Evolutionary conservation across 2,113 vertebrate species (phyloP).

Genomic region (Bos indicus): DNA sequence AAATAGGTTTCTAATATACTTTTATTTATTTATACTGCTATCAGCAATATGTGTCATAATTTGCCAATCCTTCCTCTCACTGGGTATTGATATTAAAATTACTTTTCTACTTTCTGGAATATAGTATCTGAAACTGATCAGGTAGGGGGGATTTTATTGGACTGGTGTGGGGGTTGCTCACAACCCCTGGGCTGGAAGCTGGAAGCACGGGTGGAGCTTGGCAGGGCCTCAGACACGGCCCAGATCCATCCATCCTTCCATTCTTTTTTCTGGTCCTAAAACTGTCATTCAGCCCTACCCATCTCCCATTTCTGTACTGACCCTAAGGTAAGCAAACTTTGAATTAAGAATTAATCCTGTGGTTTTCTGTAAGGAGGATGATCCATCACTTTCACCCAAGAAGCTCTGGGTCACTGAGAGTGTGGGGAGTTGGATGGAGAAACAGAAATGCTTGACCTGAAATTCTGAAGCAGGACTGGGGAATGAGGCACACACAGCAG

Average conservation of each 20-base stretch:
- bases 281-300: background rate
- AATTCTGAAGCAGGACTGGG: background rate
- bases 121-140: background rate
- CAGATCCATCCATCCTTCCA: background rate
- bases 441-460: conserved; percentile 37
- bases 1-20: background rate
- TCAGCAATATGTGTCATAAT: background rate
- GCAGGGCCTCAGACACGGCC: background rate
- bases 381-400: background rate
- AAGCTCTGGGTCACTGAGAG: background rate
- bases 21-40: background rate
- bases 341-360: background rate
- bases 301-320: background rate
- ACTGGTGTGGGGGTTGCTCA: background rate
- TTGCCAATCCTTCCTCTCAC: background rate
- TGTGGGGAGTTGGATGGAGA: background rate
- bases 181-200: background rate
- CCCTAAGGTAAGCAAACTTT: background rate
- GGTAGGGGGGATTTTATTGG: background rate
- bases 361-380: background rate
- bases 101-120: background rate
- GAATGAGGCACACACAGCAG: background rate
- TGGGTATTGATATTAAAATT: background rate
- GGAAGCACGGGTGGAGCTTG: background rate
- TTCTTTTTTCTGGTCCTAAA: background rate